Conservation (phyloP, 1,140 invertebrate species). For the Orchesella cincta region DNA sequence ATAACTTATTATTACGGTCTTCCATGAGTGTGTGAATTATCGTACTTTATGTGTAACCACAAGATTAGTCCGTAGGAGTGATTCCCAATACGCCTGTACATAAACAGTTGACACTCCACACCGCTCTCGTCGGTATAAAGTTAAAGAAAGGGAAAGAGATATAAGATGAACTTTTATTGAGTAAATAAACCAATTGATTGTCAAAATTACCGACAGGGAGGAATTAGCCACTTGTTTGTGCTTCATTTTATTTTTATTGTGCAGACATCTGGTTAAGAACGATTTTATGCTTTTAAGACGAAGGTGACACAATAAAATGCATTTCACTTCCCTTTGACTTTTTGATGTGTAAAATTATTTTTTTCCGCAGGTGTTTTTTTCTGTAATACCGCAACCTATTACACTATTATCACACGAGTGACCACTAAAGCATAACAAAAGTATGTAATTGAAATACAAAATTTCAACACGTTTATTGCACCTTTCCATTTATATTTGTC, state of each 20-base stretch:
- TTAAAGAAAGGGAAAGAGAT: too few relatives aligned
- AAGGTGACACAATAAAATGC: constrained; percentile 9
- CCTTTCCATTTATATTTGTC: too few relatives aligned
- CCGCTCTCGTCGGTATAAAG: too few relatives aligned
- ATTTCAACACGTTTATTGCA: neutral
- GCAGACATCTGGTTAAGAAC: constrained; percentile 14
- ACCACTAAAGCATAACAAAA: neutral
- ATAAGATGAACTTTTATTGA: too few relatives aligned
- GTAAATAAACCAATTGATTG: too few relatives aligned
- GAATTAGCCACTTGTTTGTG: constrained; percentile 17
- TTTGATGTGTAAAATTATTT: neutral
- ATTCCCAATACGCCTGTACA: too few relatives aligned
- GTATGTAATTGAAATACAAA: neutral
- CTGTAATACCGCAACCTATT: neutral
- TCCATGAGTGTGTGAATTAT: too few relatives aligned
- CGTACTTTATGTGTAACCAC: too few relatives aligned
- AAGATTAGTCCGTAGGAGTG: too few relatives aligned
- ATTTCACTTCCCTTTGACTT: neutral
- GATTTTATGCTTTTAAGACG: neutral
- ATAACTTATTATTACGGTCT: too few relatives aligned
- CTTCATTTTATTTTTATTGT: too few relatives aligned
- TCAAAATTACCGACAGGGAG: constrained; percentile 7
- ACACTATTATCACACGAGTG: neutral
- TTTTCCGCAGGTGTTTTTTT: neutral
- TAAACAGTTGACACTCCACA: too few relatives aligned